Conservation (phyloP, 2,113 vertebrate species). For the Chitala chitala region DNA sequence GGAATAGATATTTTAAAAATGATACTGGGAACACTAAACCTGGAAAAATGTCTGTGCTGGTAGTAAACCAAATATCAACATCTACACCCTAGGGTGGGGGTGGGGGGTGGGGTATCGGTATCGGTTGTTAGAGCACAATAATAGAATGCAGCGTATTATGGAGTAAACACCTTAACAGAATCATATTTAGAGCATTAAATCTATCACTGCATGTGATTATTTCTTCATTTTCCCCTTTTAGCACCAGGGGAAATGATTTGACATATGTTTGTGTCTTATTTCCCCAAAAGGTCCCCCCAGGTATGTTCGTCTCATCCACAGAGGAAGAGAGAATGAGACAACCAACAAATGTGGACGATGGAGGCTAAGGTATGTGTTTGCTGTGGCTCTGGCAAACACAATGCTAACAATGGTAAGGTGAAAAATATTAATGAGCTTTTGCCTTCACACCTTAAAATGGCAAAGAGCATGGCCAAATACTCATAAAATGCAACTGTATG, state of each 20-base stretch:
- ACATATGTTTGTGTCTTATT: not conserved
- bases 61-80: not conserved
- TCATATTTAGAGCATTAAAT: not conserved
- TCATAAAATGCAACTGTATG: not conserved
- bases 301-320: too few relatives aligned
- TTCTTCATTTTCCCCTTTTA: not conserved
- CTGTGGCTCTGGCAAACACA: too few relatives aligned
- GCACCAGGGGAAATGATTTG: not conserved
- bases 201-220: conserved; percentile 6
- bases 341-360: not conserved
- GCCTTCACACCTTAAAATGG: not conserved
- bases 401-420: not conserved
- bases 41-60: not conserved
- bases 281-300: not conserved
- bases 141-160: not conserved
- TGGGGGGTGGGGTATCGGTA: too few relatives aligned
- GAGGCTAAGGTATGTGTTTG: not conserved
- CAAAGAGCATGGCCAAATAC: too few relatives aligned
- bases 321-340: not conserved
- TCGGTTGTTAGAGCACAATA: not conserved
- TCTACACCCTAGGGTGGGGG: not conserved
- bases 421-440: not conserved
- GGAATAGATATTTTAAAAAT: not conserved
- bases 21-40: not conserved
- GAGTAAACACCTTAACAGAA: not conserved